phyloP scores from a whole-genome alignment of 92 coral and sea anemone species.

The Epizoanthus stellaris region DNA sequence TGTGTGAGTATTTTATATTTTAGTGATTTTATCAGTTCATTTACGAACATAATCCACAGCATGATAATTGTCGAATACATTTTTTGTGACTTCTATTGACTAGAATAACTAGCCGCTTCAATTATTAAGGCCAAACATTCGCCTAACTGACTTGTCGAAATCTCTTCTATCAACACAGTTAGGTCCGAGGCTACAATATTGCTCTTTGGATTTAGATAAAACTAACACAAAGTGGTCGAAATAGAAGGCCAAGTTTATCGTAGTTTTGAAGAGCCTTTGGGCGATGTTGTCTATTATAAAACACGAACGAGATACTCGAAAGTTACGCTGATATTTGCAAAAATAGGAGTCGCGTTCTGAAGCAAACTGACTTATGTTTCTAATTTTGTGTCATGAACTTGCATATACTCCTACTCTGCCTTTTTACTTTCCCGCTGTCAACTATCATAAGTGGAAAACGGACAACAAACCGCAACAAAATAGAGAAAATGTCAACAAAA shows the following conservation, averaged over 20 bases:
- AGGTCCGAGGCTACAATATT: neutral
- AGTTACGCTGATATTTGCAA: no score
- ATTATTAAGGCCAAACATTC: neutral
- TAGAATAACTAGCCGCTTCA: neutral
- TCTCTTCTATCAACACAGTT: neutral
- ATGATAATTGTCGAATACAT: neutral
- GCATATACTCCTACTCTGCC: neutral
- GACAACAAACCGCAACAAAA: conserved; percentile 25
- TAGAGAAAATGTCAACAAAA: conserved; percentile 26
- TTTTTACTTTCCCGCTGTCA: conserved; percentile 15
- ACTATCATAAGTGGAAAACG: neutral
- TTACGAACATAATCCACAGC: neutral
- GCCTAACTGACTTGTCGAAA: neutral
- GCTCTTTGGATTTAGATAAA: neutral
- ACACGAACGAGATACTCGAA: no score
- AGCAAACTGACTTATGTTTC: no score
- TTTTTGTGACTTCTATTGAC: neutral
- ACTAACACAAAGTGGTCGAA: neutral
- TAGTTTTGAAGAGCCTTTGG: no score
- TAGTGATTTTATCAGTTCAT: conserved; percentile 10
- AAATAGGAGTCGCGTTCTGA: no score
- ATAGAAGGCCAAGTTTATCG: no score
- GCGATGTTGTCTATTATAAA: no score
- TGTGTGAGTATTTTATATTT: neutral
- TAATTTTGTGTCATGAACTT: no score